Percentiles rank a stretch among this genome's conserved stretches.
These are phyloP conservation scores for Arnoldichthys spilopterus DNA, from an alignment of 2,797 vertebrate species.

Conservation along the genomic window DNA sequence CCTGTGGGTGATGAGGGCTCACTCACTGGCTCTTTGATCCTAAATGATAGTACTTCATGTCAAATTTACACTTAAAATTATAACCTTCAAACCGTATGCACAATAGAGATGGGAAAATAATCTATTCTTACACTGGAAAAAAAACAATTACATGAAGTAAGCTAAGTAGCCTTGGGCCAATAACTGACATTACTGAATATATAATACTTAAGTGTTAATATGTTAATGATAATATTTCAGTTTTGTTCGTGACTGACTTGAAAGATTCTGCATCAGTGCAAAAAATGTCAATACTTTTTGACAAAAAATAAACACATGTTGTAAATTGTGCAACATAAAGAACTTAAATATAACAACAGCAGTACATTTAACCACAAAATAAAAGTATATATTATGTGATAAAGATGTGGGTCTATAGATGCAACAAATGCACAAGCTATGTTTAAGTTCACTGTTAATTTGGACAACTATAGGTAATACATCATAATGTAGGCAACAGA, in stretches of 20 bases:
- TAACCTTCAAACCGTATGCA: background rate
- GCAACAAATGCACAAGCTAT: background rate
- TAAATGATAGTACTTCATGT: constrained; percentile 51
- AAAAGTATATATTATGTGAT: background rate
- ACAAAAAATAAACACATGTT: too few relatives aligned
- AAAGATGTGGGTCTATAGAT: background rate
- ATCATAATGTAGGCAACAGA: background rate
- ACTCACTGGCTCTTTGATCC: constrained; percentile 54
- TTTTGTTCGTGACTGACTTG: too few relatives aligned
- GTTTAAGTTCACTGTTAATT: background rate
- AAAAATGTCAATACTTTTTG: too few relatives aligned
- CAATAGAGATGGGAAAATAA: background rate
- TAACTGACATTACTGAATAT: too few relatives aligned
- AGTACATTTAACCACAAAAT: too few relatives aligned
- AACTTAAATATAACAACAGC: too few relatives aligned
- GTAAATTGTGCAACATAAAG: too few relatives aligned
- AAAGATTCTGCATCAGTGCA: too few relatives aligned
- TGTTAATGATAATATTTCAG: too few relatives aligned
- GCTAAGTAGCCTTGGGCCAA: too few relatives aligned
- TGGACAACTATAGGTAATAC: background rate
- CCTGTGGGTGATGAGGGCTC: constrained; percentile 51
- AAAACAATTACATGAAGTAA: background rate
- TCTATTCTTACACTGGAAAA: too few relatives aligned
- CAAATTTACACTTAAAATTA: background rate
- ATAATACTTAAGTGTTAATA: too few relatives aligned